Percentiles rank a stretch among this genome's conserved stretches.
These are phyloP conservation scores for Columbina picui DNA, from an alignment of 2,113 vertebrate genomes.

Conservation along the genomic window DNA sequence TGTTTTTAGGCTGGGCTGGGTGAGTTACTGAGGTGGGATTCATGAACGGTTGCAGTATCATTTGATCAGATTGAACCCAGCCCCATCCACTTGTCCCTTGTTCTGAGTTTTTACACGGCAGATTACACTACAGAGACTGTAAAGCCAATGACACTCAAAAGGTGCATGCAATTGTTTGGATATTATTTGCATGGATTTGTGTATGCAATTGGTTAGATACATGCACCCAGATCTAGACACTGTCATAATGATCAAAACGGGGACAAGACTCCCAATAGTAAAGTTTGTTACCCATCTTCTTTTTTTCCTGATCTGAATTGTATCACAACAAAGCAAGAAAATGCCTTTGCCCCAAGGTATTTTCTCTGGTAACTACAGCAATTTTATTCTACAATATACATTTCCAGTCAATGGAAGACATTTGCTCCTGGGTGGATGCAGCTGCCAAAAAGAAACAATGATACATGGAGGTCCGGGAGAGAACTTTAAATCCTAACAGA, in stretches of 20 bases:
- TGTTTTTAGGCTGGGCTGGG: neutral
- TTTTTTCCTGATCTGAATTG: neutral
- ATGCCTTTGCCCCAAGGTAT: neutral
- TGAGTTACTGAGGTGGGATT: neutral
- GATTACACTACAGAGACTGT: neutral
- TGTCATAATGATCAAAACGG: neutral
- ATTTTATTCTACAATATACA: neutral
- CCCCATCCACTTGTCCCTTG: neutral
- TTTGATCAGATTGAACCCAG: neutral
- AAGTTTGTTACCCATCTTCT: neutral
- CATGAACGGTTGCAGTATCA: accelerated
- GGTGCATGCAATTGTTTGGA: neutral
- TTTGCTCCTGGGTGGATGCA: neutral
- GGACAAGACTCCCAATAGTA: accelerated
- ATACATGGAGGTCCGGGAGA: constrained; percentile 17
- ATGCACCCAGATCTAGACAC: neutral
- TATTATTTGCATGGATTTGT: neutral
- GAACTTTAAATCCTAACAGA: constrained; percentile 27
- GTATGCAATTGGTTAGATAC: neutral
- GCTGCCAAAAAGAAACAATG: constrained; percentile 23
- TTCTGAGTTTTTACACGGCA: neutral
- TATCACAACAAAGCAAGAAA: neutral
- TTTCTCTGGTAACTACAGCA: neutral
- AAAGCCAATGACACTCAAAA: neutral
- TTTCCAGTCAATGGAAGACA: neutral